Conservation (phyloP, 1,140 invertebrate species). For the Drusus annulatus region DNA sequence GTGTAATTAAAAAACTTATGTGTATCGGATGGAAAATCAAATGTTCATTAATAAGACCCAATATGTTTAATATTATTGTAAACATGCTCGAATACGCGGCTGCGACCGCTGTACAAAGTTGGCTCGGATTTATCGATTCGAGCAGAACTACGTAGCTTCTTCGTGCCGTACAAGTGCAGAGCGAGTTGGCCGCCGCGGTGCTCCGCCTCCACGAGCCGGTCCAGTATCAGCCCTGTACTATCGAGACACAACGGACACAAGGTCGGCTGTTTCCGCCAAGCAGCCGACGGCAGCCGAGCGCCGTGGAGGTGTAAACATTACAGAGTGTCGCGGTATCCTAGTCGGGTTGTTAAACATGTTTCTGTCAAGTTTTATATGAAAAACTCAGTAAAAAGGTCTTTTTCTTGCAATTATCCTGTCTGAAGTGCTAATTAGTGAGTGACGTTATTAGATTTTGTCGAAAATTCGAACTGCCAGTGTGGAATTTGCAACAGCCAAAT, state of each 20-base stretch:
- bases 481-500: conserved; percentile 43
- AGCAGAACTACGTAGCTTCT: conserved; percentile 34
- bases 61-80: too few relatives aligned
- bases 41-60: too few relatives aligned
- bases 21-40: too few relatives aligned
- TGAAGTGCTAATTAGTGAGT: conserved; percentile 6
- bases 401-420: conserved; percentile 5
- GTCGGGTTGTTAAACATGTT: conserved; percentile 51
- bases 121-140: conserved; percentile 25
- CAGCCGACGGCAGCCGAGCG: conserved; percentile 26
- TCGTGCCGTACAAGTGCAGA: background rate
- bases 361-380: conserved; percentile 47
- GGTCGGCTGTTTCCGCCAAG: conserved; percentile 35
- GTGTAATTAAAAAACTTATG: too few relatives aligned
- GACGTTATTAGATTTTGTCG: conserved; percentile 16
- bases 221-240: conserved; percentile 30
- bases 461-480: conserved; percentile 22
- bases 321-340: conserved; percentile 40
- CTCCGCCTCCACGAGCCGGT: conserved; percentile 53
- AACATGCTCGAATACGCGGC: background rate
- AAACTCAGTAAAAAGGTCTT: conserved; percentile 32
- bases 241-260: conserved; percentile 39
- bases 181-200: conserved; percentile 44
- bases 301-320: conserved; percentile 55
- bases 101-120: background rate